Evolutionary conservation across 2,797 vertebrate genomes (phyloP), one percentile per base, ranked within the genome.

Genomic region (Nannoperca obscura): DNA sequence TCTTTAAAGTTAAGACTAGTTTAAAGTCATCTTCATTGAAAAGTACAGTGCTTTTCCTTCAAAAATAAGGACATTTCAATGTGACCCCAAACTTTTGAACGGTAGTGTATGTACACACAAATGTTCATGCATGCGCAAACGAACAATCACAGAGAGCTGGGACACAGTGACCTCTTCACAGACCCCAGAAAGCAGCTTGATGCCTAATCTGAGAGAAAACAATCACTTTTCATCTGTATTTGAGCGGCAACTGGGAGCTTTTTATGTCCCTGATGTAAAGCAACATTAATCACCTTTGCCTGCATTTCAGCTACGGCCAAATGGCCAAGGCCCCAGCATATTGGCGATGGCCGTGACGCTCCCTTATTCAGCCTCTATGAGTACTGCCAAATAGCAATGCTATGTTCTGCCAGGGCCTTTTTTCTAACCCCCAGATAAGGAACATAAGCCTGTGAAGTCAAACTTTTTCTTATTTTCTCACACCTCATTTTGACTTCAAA

Each of bases 201-300:
- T 84, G 84, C 71, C 75, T 81, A 80, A 89, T 91, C 85, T 88
- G 80, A 88, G 82, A 69, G 74, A 86, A 86, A 91, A 89, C 89
- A 86, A 87, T 83, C 81, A 71, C 71, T 81, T 90, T 89, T 89
- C 89, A 89, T 91, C 84, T 85, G 65, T 78, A 69, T 91, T 91
- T 90, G 67, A 86, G 81, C 44, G 74, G 83, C 75, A 90, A 91
- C 38, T 88, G 83, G 79, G 78, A 82, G 81, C 74, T 82, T 89
- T 89, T 89, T 76, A 86, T 88, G 87, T 76, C 61, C 55, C 69
- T 55, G 73, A 62, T 34, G 69, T 77, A 81, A 92, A 88, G 66
- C 82, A 73, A 82, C 89, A 92, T 92, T 90, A 92, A 91, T 92
- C 90, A 92, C 88, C 85, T 90, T 86, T 87, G 70, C 77, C 83